Evolutionary conservation across 2,797 vertebrate species (phyloP), one percentile per base, ranked within the genome.

Genomic region (Sebastes oblongus): DNA sequence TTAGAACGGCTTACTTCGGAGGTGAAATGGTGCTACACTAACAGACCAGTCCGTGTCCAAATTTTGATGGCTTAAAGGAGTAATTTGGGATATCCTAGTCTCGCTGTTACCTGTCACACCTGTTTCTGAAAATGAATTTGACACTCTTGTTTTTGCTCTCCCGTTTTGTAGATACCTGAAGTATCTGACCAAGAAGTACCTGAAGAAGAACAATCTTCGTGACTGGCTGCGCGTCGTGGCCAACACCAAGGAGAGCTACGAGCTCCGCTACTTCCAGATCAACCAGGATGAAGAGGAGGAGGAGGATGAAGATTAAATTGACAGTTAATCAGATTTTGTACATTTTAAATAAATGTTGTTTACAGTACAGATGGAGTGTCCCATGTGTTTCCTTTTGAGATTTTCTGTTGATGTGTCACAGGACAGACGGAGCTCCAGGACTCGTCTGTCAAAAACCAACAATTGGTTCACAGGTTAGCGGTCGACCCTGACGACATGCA

Each of bases 201-300:
- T 24, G 24, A 24, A 24, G 93, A 99, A 99, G 91, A 98, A 98
- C 93, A 98, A 98, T 83, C 94, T 98, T 39, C 96, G 97, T n/a
- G 98, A 98, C 89, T 98, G 97, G 98, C 88, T 99, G 89, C 95
- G 97, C 0, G 97, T 99, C 1, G 98, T 99, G n/a, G 97, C 98
- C 4, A 98, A 98, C 94, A 97, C 96, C 94, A 99, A 99, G 94
- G 98, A 98, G 91, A 98, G 97, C 85, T 99, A 98, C 0, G 97
- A 99, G 91, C 94, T 99, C 60, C 97, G 97, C 67, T 99, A 98
- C 96, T 98, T 99, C 97, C 98, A 99, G 96, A 99, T 99, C 91
- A 99, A 99, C 93, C 97, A 99, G 92, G 97, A 98, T 0, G 98
- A 99, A 74, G 97, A 98, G 86, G 98, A 99, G 76, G 97, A 98